A percentile compares a stretch with the other conserved stretches of the same genome.
These are phyloP conservation scores for Temnothorax curvispinosus DNA, from an alignment of 1,140 invertebrate genomes.

Conservation along the genomic window DNA sequence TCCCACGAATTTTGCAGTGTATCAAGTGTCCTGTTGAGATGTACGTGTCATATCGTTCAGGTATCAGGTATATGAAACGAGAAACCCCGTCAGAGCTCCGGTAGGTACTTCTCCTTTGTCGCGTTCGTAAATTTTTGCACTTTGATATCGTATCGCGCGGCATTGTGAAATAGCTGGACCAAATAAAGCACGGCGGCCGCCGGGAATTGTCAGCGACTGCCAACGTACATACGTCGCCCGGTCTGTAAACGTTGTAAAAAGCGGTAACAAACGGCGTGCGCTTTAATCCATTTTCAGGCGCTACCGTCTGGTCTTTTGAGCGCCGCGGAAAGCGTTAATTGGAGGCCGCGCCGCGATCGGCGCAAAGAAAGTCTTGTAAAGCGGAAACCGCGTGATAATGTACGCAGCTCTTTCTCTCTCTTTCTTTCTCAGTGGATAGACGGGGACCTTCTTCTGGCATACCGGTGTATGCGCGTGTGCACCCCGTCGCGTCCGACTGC, in stretches of 20 bases:
- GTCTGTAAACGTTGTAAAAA: conserved; percentile 74
- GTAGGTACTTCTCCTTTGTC: neutral
- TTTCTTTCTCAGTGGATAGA: conserved; percentile 42
- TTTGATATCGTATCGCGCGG: neutral
- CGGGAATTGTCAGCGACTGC: conserved; percentile 34
- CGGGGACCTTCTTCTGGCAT: conserved; percentile 23
- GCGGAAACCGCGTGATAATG: conserved; percentile 69
- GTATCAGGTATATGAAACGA: neutral
- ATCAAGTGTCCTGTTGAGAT: conserved; percentile 6
- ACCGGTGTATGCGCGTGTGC: neutral
- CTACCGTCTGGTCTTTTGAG: conserved; percentile 76
- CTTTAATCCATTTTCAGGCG: conserved; percentile 77
- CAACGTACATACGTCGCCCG: neutral
- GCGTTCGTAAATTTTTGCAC: neutral
- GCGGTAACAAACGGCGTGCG: conserved; percentile 76
- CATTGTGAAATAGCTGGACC: neutral
- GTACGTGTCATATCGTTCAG: neutral
- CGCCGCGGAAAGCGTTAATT: conserved; percentile 81
- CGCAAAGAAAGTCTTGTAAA: conserved; percentile 75
- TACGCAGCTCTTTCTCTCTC: conserved; percentile 33
- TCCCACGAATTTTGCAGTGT: neutral
- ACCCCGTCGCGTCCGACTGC: conserved; percentile 7
- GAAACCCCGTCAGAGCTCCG: neutral
- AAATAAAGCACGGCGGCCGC: conserved; percentile 5
- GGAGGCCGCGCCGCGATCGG: conserved; percentile 78